These are phyloP conservation scores for Ptilorrhoa leucosticta DNA, from an alignment of 2,113 vertebrate genomes.

Conservation along the genomic window DNA sequence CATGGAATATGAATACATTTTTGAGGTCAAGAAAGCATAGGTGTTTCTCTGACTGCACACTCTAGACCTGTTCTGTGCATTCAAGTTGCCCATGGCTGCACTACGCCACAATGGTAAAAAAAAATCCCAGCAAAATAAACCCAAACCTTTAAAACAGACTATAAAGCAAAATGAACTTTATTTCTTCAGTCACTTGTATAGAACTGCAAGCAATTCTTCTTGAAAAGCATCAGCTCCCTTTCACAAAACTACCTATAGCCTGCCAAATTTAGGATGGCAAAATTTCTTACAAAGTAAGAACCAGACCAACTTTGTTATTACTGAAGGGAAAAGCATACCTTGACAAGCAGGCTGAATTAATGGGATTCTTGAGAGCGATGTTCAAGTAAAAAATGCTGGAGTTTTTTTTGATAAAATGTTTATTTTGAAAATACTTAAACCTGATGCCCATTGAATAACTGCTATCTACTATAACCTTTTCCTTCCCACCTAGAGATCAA, in stretches of 20 bases:
- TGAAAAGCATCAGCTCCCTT: background rate
- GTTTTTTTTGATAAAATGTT: background rate
- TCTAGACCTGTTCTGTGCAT: background rate
- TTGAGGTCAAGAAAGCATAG: background rate
- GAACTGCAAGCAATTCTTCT: background rate
- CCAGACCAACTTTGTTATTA: background rate
- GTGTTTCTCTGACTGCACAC: background rate
- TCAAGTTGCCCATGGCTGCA: background rate
- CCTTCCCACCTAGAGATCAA: background rate
- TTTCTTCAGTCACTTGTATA: background rate
- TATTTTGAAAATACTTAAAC: background rate
- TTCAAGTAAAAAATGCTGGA: background rate
- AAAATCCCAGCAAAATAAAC: background rate
- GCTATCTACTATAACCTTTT: background rate
- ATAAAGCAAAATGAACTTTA: background rate
- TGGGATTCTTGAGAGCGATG: rapidly evolving
- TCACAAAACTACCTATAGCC: background rate
- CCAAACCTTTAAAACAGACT: background rate
- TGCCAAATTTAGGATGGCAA: background rate
- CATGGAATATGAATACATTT: background rate
- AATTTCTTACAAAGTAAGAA: background rate
- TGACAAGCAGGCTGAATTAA: background rate
- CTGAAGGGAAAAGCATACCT: background rate
- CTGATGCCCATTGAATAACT: background rate
- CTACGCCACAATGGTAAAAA: background rate